Evolutionary conservation across 2,888 invertebrate species (phyloP).

Genomic region (Cheilosia scutellata): DNA sequence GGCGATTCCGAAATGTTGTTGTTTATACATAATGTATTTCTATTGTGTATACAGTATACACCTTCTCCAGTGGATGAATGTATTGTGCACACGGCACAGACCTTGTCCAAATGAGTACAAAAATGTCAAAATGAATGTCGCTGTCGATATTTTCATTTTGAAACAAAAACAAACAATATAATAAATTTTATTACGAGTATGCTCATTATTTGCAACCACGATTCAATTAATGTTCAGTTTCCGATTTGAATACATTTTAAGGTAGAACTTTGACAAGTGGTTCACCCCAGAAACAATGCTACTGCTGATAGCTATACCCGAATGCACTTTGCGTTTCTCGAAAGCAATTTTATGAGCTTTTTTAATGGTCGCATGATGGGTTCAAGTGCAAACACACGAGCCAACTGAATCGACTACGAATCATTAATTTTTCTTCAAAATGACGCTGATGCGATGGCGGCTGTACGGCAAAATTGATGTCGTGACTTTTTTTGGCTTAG

Average conservation of each 20-base stretch:
- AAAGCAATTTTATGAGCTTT: slow-evolving; percentile 64
- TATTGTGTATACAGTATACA: slow-evolving; percentile 11
- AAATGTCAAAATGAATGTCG: slow-evolving; percentile 6
- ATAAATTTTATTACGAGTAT: slow-evolving; percentile 4
- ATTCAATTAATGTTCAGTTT: slow-evolving; percentile 30
- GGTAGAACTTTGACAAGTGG: slow-evolving; percentile 70
- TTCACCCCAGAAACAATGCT: slow-evolving; percentile 32
- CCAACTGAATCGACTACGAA: slow-evolving; percentile 12
- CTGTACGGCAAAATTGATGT: slow-evolving; percentile 21
- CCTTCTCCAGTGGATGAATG: slow-evolving; percentile 12
- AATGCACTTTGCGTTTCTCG: slow-evolving; percentile 45
- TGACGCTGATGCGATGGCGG: slow-evolving; percentile 5
- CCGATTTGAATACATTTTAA: slow-evolving; percentile 62
- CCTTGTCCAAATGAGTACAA: background rate
- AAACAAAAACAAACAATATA: slow-evolving; percentile 8
- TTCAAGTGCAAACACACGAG: slow-evolving; percentile 54
- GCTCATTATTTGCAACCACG: slow-evolving; percentile 7
- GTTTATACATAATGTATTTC: background rate
- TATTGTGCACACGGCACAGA: slow-evolving; percentile 30
- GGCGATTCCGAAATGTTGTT: background rate
- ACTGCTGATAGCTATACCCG: background rate
- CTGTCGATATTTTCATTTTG: slow-evolving; percentile 18
- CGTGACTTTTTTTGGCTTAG: slow-evolving; percentile 40
- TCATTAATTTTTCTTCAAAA: background rate
- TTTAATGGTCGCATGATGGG: slow-evolving; percentile 49